A percentile compares a stretch with the other conserved stretches of the same genome.
Evolutionary conservation across 1,140 invertebrate genomes (phyloP).

Genomic region (Notospermus geniculatus): DNA sequence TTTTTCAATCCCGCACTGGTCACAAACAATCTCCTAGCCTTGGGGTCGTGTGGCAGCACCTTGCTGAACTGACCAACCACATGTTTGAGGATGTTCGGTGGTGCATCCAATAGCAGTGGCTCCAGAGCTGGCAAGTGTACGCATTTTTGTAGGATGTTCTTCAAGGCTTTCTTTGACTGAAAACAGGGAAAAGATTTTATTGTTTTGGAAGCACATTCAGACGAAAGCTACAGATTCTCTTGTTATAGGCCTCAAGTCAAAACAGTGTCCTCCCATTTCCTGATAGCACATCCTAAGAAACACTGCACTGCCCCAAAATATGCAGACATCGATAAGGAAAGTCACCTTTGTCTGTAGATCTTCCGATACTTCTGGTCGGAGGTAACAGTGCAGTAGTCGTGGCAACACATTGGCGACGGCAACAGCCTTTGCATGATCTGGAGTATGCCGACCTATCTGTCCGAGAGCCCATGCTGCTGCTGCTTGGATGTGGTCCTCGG

Average conservation of each 20-base stretch:
- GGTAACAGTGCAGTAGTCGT: conserved; percentile 56
- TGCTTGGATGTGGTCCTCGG: conserved; percentile 64
- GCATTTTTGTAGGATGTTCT: conserved; percentile 72
- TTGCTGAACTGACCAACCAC: conserved; percentile 77
- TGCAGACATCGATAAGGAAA: too few relatives aligned
- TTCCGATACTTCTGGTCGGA: conserved; percentile 58
- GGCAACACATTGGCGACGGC: conserved; percentile 69
- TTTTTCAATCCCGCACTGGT: conserved; percentile 74
- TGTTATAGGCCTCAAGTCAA: too few relatives aligned
- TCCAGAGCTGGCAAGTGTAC: conserved; percentile 70
- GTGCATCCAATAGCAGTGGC: conserved; percentile 69
- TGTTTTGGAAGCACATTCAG: too few relatives aligned
- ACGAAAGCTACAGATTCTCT: too few relatives aligned
- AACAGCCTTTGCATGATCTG: conserved; percentile 72
- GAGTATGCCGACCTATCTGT: conserved; percentile 75
- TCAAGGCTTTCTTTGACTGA: conserved; percentile 62
- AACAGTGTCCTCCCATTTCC: too few relatives aligned
- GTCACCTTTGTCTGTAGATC: conserved; percentile 66
- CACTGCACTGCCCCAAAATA: too few relatives aligned
- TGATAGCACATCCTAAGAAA: too few relatives aligned
- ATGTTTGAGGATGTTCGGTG: conserved; percentile 74
- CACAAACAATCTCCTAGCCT: conserved; percentile 74
- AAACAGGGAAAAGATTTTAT: conserved; percentile 14
- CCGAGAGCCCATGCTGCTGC: conserved; percentile 72
- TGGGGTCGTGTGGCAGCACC: conserved; percentile 75